Evolutionary conservation across 2,113 vertebrate species (phyloP), one percentile per base, ranked within the genome.

Genomic region (Neofelis nebulosa): DNA sequence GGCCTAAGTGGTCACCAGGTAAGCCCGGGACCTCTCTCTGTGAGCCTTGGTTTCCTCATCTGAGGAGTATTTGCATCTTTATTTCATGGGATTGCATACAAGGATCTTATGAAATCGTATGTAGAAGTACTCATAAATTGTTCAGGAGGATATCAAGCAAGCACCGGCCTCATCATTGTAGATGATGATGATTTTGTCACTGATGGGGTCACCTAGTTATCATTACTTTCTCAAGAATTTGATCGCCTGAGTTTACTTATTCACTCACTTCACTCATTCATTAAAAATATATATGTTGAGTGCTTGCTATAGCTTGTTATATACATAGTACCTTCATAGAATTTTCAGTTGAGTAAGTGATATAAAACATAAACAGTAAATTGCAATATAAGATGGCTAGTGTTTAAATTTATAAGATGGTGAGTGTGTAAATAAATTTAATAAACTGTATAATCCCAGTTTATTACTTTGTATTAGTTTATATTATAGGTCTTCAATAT

Each of bases 341-440:
- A 69, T 74, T 83, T 94, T 97, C 48, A 48, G 48, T 86, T 94
- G 80, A 57, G 13, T 68, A 85, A 80, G 57, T 48, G n/a, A 65
- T 89, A 25, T n/a, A 85, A 89, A 76, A 23, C 23, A 65, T 74
- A 84, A 84, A 45, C 31, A 61, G 16, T 74, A 95, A 90, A 61
- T 38, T 96, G 3, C 11, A 96, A 36, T 69, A 25, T 84, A 86
- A 61, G 36, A 48, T 87, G 10, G 14, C n/a, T 33, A 27, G 31
- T 50, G 5, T 91, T 90, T 91, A 91, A 19, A 82, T 76, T 78
- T 88, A 78, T n/a, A 89, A 84, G 50, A 78, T 92, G 48, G 25
- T 23, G 6, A 11, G 7, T 92, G 12, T 50, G 89, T 65, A 55
- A 96, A 48, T 91, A 91, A 87, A 92, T 76, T 68, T 90, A 79